Conservation (phyloP, 2,113 vertebrate species). For the Rhinogobius similis region DNA sequence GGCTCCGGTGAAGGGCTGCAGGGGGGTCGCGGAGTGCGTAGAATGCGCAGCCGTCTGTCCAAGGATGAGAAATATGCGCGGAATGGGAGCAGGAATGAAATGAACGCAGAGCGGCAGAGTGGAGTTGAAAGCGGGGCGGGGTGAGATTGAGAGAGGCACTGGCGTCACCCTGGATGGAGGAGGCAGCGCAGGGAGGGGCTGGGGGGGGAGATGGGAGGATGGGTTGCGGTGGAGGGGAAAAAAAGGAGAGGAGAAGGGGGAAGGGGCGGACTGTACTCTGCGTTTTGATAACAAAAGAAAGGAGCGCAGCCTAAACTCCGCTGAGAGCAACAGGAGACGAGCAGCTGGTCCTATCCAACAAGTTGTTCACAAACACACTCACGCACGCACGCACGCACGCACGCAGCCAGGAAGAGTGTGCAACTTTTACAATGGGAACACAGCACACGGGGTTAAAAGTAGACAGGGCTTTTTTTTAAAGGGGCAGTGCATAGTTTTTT, state of each 20-base stretch:
- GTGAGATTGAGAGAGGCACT: slow-evolving; percentile 63
- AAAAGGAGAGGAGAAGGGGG: slow-evolving; percentile 24
- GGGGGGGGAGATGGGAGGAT: slow-evolving; percentile 52
- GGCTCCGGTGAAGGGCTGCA: slow-evolving; percentile 43
- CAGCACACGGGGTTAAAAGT: slow-evolving; percentile 3
- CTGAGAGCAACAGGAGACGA: slow-evolving; percentile 42
- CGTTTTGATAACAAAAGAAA: slow-evolving; percentile 71
- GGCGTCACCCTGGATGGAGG: slow-evolving; percentile 84
- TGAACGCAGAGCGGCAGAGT: slow-evolving; percentile 85
- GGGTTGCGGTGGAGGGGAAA: slow-evolving; percentile 34
- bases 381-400: neutral
- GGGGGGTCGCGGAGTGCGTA: slow-evolving; percentile 70
- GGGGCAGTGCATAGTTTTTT: neutral
- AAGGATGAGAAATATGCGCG: slow-evolving; percentile 95
- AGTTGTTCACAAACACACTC: slow-evolving; percentile 5
- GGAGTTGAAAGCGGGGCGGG: slow-evolving; percentile 84
- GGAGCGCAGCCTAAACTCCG: slow-evolving; percentile 63
- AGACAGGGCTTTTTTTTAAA: slow-evolving; percentile 2
- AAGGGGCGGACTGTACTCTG: slow-evolving; percentile 60
- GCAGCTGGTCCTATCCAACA: slow-evolving; percentile 12
- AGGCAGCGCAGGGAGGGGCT: slow-evolving; percentile 42
- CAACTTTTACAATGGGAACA: slow-evolving; percentile 5
- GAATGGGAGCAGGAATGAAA: slow-evolving; percentile 99
- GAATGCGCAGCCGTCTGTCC: slow-evolving; percentile 79
- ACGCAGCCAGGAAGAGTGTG: neutral